Conservation (phyloP, 2,797 vertebrate genomes). For the Rhinoraja longicauda region DNA sequence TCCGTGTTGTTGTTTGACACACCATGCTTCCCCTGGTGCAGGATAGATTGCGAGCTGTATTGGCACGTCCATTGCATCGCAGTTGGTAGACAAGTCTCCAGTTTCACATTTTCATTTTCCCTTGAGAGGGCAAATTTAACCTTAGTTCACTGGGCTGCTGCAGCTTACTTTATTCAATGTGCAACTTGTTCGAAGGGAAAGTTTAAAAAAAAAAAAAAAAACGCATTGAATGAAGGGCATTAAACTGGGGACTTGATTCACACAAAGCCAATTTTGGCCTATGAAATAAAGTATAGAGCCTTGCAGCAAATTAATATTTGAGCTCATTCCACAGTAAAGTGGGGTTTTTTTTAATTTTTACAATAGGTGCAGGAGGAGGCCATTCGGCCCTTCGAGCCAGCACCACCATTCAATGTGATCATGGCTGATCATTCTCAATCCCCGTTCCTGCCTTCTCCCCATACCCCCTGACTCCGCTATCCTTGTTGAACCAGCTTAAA, state of each 20-base stretch:
- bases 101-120: not conserved
- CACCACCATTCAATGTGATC: too few relatives aligned
- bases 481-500: not conserved
- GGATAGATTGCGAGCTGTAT: not conserved
- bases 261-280: too few relatives aligned
- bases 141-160: not conserved
- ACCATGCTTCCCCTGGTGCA: too few relatives aligned
- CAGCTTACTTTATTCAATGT: not conserved
- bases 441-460: too few relatives aligned
- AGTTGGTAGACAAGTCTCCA: not conserved
- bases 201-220: not conserved
- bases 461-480: too few relatives aligned
- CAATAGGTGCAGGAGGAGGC: too few relatives aligned
- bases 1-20: too few relatives aligned
- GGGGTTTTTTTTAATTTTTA: too few relatives aligned
- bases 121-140: not conserved
- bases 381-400: too few relatives aligned
- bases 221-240: not conserved
- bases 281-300: not conserved
- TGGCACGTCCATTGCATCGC: not conserved
- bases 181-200: too few relatives aligned
- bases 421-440: too few relatives aligned
- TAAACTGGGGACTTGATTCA: not conserved
- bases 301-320: not conserved
- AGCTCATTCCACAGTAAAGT: not conserved